Evolutionary conservation across 2,113 vertebrate genomes (phyloP).

Genomic region (Patagioenas fasciata): DNA sequence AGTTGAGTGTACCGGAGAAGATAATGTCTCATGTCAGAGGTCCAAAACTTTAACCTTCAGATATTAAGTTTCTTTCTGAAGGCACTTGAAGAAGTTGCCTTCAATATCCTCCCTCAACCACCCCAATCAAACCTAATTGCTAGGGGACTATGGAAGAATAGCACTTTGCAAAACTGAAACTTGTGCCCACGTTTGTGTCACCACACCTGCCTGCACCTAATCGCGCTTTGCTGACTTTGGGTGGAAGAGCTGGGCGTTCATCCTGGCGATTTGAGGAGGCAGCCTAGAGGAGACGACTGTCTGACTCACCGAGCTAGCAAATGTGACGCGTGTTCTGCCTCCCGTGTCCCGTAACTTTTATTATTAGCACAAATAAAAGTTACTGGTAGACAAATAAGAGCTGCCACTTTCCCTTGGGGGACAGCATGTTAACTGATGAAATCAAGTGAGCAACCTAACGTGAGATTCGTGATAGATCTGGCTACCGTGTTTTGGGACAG

Average conservation of each 20-base stretch:
- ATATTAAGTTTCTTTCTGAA: neutral
- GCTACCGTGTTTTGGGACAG: neutral
- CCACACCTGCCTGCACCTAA: rapidly evolving
- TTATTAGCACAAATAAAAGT: slow-evolving; percentile 49
- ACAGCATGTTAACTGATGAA: neutral
- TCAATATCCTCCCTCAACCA: neutral
- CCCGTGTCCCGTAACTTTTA: neutral
- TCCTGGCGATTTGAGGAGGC: neutral
- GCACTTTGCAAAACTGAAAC: neutral
- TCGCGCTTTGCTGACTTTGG: neutral
- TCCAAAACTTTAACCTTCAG: neutral
- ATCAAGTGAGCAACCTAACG: neutral
- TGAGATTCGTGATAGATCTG: neutral
- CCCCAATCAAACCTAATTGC: neutral
- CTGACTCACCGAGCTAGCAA: slow-evolving; percentile 17
- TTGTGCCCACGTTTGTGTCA: neutral
- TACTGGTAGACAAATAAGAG: slow-evolving; percentile 42
- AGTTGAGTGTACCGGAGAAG: neutral
- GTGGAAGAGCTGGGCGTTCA: neutral
- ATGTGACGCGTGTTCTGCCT: neutral
- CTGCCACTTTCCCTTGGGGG: slow-evolving; percentile 38
- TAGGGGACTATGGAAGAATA: neutral
- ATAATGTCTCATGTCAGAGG: neutral
- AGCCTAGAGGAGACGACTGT: neutral
- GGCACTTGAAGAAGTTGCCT: neutral